Evolutionary conservation across 2,888 invertebrate genomes (phyloP), one percentile per base, ranked within the genome.

Genomic region (Selenia dentaria): DNA sequence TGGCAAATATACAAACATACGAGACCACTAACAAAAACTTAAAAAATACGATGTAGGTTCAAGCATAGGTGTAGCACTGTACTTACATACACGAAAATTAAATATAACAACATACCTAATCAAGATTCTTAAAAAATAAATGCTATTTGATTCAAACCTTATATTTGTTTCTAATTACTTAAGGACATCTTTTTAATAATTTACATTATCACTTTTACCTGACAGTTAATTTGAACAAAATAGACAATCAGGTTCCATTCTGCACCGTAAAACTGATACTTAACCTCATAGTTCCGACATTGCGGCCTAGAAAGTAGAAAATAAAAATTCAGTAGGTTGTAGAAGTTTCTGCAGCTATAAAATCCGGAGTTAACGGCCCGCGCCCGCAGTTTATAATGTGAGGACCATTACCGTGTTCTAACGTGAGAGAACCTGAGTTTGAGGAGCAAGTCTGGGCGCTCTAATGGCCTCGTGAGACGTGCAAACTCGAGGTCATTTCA

Each of bases 381-480:
- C 22, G 22, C 35, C 38, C 51, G 44, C 47, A 39, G 49, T 47
- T 42, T 46, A 41, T 53, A 58, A 53, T 46, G 53, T 44, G 55
- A 55, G 51, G 37, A 34, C 53, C 52, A 55, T 53, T 58, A 58
- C 46, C 51, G 47, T 33, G 51, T 44, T 31, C 51, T 48, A 20
- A 50, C 51, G 50, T 42, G 47, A 35, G 51, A 10, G 49, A 41
- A 51, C 44, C 48, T 16, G 36, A 36, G 34, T 42, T 35, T 14
- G 36, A 51, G 39, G 47, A 36, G 40, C 38, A 28, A 45, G 45
- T 29, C 25, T 31, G 36, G 38, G 11, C 2, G n/a, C 33, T 29
- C 25, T 47, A 51, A 51, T 51, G 47, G 51, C 29, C 39, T 24
- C 34, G 10, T 6, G 49, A 38, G 48, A 42, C 48, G 48, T 48